Evolutionary conservation across 2,888 invertebrate genomes (phyloP).

Genomic region (Agrochola litura): DNA sequence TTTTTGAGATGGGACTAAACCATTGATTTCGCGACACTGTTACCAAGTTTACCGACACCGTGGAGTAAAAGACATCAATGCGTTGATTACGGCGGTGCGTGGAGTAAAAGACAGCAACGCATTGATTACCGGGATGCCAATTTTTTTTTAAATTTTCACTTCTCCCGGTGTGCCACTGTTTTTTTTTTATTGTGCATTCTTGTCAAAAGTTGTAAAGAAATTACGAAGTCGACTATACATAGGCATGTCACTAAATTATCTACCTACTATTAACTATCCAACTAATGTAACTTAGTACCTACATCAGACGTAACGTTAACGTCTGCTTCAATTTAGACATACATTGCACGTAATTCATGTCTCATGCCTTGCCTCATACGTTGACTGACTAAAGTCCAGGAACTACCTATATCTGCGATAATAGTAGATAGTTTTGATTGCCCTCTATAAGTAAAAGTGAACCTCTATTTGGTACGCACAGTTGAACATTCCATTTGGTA

Average conservation of each 20-base stretch:
- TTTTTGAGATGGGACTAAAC: too few species aligned
- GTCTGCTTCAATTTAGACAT: constrained; percentile 24
- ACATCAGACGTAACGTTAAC: constrained; percentile 1
- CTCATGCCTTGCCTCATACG: constrained; percentile 19
- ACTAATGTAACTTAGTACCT: not conserved
- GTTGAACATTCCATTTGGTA: not conserved
- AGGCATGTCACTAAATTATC: not conserved
- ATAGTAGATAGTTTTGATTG: not conserved
- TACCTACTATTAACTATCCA: not conserved
- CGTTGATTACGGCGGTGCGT: too few species aligned
- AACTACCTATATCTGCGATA: constrained; percentile 2
- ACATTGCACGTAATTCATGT: constrained; percentile 37
- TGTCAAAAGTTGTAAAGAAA: too few species aligned
- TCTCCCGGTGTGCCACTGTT: too few species aligned
- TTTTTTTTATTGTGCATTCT: too few species aligned
- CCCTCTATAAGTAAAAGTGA: not conserved
- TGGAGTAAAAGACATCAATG: too few species aligned
- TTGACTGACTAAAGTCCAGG: constrained; percentile 5
- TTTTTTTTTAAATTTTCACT: too few species aligned
- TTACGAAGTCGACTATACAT: not conserved
- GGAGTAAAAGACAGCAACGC: too few species aligned
- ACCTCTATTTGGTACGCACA: not conserved
- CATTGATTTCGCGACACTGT: too few species aligned
- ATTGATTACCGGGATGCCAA: too few species aligned
- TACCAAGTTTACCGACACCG: too few species aligned